A percentile compares a stretch with the other conserved stretches of the same genome.
Conservation (phyloP, 2,113 vertebrate species). For the Prunella himalayana region DNA sequence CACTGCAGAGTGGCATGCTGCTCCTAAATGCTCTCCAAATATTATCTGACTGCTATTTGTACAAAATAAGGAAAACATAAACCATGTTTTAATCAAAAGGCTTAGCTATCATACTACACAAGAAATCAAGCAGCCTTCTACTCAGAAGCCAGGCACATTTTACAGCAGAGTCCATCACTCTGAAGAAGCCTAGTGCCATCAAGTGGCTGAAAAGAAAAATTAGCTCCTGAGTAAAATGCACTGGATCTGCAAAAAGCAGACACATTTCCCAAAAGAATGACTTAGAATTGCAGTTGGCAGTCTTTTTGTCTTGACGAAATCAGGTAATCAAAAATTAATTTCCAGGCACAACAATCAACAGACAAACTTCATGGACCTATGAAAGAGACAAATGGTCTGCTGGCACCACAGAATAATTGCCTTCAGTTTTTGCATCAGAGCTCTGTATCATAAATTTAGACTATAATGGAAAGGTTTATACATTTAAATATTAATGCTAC, state of each 20-base stretch:
- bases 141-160: background rate
- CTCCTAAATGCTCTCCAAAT: constrained; percentile 22
- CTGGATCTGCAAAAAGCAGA: background rate
- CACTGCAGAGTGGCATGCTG: background rate
- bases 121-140: background rate
- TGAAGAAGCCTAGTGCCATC: constrained; percentile 55
- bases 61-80: constrained; percentile 31
- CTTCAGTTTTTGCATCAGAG: background rate
- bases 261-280: background rate
- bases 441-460: background rate
- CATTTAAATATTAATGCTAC: background rate
- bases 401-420: background rate
- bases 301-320: background rate
- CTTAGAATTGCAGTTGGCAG: background rate
- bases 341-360: background rate
- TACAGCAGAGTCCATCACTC: accelerated
- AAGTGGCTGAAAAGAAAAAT: background rate
- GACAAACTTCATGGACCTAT: background rate
- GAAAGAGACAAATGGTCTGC: background rate
- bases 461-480: background rate
- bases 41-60: background rate
- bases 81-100: constrained; percentile 48
- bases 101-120: background rate
- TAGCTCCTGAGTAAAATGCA: background rate
- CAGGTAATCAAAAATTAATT: constrained; percentile 31